phyloP scores from a whole-genome alignment of 2,888 invertebrate species.

The Noctua janthe region DNA sequence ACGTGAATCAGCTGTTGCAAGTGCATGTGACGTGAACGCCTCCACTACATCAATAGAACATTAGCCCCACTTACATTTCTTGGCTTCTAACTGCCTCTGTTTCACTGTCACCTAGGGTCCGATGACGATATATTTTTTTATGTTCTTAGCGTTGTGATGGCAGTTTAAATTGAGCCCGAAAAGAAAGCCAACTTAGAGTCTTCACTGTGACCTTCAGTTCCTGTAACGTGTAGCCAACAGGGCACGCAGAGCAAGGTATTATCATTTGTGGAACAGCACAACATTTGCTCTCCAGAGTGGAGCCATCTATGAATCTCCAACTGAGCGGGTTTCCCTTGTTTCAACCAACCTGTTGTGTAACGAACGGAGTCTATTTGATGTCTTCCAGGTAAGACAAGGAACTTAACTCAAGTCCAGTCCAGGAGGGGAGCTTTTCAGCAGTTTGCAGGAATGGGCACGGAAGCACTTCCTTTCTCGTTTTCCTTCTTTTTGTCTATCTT shows the following conservation, averaged over 20 bases:
- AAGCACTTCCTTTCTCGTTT: background rate
- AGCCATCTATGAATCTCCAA: background rate
- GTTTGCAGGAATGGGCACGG: background rate
- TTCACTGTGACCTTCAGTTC: background rate
- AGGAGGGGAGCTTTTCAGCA: background rate
- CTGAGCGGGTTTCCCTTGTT: background rate
- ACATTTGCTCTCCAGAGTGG: background rate
- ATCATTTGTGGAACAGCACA: background rate
- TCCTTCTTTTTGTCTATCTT: background rate
- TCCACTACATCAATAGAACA: constrained; percentile 47
- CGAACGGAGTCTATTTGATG: background rate
- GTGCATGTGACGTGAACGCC: constrained; percentile 72
- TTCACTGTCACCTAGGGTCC: background rate
- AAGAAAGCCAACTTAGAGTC: background rate
- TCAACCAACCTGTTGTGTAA: background rate
- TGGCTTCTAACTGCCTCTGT: background rate
- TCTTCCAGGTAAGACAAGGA: background rate
- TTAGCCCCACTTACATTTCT: constrained; percentile 15
- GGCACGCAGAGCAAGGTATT: background rate
- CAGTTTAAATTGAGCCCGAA: background rate
- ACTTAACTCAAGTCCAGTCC: background rate
- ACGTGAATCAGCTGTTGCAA: constrained; percentile 82
- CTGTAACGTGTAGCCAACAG: background rate
- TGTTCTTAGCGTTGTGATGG: background rate
- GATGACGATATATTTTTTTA: background rate